A percentile compares a stretch with the other conserved stretches of the same genome.
Conservation (phyloP, 2,797 vertebrate genomes). For the Chelmon rostratus region DNA sequence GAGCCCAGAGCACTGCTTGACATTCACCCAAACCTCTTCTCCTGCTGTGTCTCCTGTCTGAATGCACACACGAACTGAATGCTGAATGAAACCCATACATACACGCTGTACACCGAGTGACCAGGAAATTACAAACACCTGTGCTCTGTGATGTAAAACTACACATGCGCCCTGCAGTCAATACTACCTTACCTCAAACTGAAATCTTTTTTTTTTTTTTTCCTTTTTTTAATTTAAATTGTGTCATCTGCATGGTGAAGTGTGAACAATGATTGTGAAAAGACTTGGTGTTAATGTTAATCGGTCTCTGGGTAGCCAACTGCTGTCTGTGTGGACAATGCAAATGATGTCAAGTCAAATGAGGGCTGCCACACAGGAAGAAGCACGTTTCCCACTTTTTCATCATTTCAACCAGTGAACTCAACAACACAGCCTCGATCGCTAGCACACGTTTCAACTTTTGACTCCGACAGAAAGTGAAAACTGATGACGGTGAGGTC, state of each 20-base stretch:
- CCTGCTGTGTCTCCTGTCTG: constrained; percentile 3
- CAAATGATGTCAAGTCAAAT: not conserved
- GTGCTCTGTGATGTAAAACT: not conserved
- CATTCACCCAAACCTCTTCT: constrained; percentile 14
- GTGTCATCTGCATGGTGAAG: not conserved
- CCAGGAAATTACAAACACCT: constrained; percentile 42
- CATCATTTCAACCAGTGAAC: not conserved
- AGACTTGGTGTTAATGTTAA: not conserved
- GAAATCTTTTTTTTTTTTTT: not conserved
- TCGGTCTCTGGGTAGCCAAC: not conserved
- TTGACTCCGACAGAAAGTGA: not conserved
- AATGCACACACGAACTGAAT: constrained; percentile 8
- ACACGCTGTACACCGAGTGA: not conserved
- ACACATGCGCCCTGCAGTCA: not conserved
- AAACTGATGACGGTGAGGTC: not conserved
- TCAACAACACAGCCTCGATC: not conserved
- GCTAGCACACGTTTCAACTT: not conserved
- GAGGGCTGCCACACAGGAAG: not conserved
- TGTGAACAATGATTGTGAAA: not conserved
- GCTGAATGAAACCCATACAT: not conserved
- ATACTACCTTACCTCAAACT: not conserved
- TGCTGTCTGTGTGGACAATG: not conserved
- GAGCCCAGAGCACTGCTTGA: not conserved
- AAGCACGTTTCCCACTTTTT: not conserved
- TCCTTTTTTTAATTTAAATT: not conserved